Conservation (phyloP, 2,797 vertebrate genomes). For the Takifugu rubripes region DNA sequence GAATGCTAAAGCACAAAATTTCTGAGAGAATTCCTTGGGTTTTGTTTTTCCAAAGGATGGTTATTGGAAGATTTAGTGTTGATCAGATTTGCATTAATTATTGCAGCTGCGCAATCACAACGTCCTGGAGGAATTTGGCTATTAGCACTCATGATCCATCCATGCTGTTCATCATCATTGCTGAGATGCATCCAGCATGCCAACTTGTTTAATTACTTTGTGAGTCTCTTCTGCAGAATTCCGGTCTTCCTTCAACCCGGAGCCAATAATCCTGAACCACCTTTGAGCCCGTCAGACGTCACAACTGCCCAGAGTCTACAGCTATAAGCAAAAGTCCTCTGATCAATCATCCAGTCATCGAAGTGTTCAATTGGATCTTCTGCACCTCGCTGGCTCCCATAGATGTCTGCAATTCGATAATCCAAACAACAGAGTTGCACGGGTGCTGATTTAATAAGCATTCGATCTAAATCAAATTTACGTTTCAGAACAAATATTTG, state of each 20-base stretch:
- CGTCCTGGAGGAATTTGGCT: too few relatives aligned
- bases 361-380: conserved; percentile 63
- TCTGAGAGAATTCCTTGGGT: too few relatives aligned
- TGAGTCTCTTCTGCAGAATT: conserved; percentile 44
- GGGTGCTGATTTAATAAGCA: conserved; percentile 24
- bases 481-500: conserved; percentile 11
- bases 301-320: conserved; percentile 38
- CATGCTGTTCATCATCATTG: conserved; percentile 13
- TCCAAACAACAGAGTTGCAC: conserved; percentile 20
- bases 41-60: too few relatives aligned
- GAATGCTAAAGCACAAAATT: too few relatives aligned
- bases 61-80: too few relatives aligned
- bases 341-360: conserved; percentile 56
- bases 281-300: conserved; percentile 32
- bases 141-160: not conserved
- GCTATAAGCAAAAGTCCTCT: conserved; percentile 37
- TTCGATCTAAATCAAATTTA: conserved; percentile 13
- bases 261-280: conserved; percentile 55
- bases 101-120: too few relatives aligned
- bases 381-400: conserved; percentile 37
- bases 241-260: conserved; percentile 40
- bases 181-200: conserved; percentile 22
- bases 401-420: conserved; percentile 35
- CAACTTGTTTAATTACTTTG: conserved; percentile 60
- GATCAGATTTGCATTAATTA: too few relatives aligned